A percentile compares a stretch with the other conserved stretches of the same genome.
Conservation (phyloP, 2,888 invertebrate species). For the Noctuana brunneofusca region DNA sequence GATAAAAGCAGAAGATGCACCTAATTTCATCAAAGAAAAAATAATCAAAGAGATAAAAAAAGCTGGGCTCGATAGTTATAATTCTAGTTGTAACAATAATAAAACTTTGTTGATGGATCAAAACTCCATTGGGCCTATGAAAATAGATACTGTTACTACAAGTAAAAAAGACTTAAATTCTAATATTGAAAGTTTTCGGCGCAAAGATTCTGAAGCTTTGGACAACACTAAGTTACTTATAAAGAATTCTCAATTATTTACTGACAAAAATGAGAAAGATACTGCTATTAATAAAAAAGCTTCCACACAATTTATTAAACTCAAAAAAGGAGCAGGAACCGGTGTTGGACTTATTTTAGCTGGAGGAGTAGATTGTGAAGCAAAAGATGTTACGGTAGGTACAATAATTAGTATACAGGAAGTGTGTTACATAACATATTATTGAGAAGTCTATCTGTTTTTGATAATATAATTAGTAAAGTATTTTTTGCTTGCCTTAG, state of each 20-base stretch:
- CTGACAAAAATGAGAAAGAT: slow-evolving; percentile 44
- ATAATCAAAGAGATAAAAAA: slow-evolving; percentile 67
- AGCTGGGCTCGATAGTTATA: slow-evolving; percentile 60
- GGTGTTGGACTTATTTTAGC: slow-evolving; percentile 94
- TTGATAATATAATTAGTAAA: not conserved
- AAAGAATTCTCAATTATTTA: slow-evolving; percentile 27
- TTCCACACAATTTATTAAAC: slow-evolving; percentile 59
- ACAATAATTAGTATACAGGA: not conserved
- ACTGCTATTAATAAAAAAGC: slow-evolving; percentile 50
- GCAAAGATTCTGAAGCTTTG: slow-evolving; percentile 10
- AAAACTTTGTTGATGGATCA: slow-evolving; percentile 45
- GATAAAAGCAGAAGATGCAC: slow-evolving; percentile 63
- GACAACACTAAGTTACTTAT: slow-evolving; percentile 7
- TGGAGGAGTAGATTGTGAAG: slow-evolving; percentile 95
- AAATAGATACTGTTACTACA: slow-evolving; percentile 22
- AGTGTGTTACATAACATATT: too few relatives aligned
- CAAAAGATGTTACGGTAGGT: slow-evolving; percentile 94
- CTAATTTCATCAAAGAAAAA: slow-evolving; percentile 63
- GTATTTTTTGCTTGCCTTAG: slow-evolving; percentile 65
- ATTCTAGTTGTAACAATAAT: slow-evolving; percentile 42
- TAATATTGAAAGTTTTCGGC: slow-evolving; percentile 20
- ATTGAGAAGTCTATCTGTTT: too few relatives aligned
- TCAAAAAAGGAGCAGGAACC: slow-evolving; percentile 74
- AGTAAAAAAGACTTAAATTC: slow-evolving; percentile 24
- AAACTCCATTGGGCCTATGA: slow-evolving; percentile 41